Percentiles rank a stretch among this genome's conserved stretches.
Evolutionary conservation across 2,797 vertebrate species (phyloP).

Genomic region (Oryzias dopingdopingensis): DNA sequence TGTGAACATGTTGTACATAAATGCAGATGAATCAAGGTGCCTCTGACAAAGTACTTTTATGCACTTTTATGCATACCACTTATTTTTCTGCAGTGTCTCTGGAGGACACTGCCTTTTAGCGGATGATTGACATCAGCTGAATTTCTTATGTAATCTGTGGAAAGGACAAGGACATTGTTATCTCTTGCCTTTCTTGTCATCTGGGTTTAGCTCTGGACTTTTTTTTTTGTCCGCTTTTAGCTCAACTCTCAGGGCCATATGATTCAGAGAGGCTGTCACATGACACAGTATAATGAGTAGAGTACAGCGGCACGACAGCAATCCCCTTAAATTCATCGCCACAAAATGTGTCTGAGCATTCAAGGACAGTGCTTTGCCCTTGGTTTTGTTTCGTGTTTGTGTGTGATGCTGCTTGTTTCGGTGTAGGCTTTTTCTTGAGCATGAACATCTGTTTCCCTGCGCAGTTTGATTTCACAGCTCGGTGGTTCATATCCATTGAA

Average conservation of each 20-base stretch:
- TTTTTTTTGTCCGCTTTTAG: constrained; percentile 44
- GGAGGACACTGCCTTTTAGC: constrained; percentile 58
- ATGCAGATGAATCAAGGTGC: background rate
- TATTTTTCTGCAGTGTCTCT: constrained; percentile 37
- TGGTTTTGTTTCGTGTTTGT: constrained; percentile 5
- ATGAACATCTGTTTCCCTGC: constrained; percentile 18
- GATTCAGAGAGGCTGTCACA: constrained; percentile 73
- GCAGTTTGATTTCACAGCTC: background rate
- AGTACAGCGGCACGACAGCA: constrained; percentile 62
- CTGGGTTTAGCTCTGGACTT: constrained; percentile 59
- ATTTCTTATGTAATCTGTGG: constrained; percentile 67
- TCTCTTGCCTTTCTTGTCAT: constrained; percentile 57
- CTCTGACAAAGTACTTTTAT: constrained; percentile 13
- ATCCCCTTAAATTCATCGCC: constrained; percentile 55
- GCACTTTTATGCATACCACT: constrained; percentile 21
- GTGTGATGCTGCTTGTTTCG: constrained; percentile 3
- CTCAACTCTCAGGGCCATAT: constrained; percentile 65
- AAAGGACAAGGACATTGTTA: constrained; percentile 63
- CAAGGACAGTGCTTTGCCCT: constrained; percentile 60
- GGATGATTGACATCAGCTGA: constrained; percentile 60
- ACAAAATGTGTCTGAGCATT: constrained; percentile 48
- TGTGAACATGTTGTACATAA: too few relatives aligned
- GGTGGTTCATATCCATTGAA: too few relatives aligned
- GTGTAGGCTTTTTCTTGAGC: constrained; percentile 5
- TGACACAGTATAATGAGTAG: constrained; percentile 70